Conservation (phyloP, 2,113 vertebrate species). For the Alethe castanea region DNA sequence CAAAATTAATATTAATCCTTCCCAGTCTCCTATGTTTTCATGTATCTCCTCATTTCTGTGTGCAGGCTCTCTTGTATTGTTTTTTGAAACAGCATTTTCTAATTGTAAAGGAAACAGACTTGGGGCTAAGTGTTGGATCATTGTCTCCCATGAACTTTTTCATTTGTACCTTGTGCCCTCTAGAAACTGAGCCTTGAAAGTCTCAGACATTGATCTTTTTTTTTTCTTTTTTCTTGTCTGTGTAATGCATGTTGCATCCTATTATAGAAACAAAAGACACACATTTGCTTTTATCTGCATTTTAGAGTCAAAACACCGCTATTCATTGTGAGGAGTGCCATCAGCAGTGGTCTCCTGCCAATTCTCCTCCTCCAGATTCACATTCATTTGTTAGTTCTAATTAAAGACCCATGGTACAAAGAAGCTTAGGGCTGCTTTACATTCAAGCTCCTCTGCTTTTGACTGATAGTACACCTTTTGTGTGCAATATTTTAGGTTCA, state of each 20-base stretch:
- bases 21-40: background rate
- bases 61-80: background rate
- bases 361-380: constrained; percentile 7
- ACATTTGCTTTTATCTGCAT: constrained; percentile 4
- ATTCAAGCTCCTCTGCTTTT: constrained; percentile 20
- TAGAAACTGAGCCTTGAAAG: background rate
- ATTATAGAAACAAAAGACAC: constrained; percentile 57
- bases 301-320: background rate
- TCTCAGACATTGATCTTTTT: background rate
- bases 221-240: background rate
- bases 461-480: constrained; percentile 40
- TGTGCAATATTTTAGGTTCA: background rate
- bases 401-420: constrained; percentile 38
- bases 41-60: background rate
- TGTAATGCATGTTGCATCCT: background rate
- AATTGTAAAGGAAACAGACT: constrained; percentile 35
- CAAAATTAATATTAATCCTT: background rate
- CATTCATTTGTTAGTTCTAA: constrained; percentile 56
- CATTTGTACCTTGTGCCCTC: background rate
- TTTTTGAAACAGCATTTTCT: background rate
- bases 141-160: background rate
- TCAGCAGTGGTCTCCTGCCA: constrained; percentile 16
- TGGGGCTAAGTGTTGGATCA: background rate
- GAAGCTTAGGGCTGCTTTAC: background rate
- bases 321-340: background rate